Percentiles rank a stretch among this genome's conserved stretches.
These are phyloP conservation scores for Hormiphora californensis DNA, from an alignment of 37 sponge, comb jelly and placozoan genomes.

Conservation along the genomic window DNA sequence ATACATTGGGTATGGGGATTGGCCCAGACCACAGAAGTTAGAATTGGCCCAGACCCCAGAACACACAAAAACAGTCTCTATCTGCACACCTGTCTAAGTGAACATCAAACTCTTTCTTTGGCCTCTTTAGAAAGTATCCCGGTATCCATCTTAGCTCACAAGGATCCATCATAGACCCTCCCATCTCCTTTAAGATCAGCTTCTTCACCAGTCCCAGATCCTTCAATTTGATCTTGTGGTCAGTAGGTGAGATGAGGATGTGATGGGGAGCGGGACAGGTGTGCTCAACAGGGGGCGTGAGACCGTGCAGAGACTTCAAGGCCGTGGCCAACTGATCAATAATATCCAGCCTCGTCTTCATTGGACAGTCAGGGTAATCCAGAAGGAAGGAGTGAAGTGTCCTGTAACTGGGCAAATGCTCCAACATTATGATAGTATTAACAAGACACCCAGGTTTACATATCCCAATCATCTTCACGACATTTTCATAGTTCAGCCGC, in stretches of 20 bases:
- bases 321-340: conserved; percentile 10
- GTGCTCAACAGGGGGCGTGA: conserved; percentile 15
- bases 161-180: neutral
- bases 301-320: neutral
- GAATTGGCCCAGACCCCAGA: too few relatives aligned
- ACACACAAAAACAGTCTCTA: too few relatives aligned
- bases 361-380: neutral
- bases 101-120: too few relatives aligned
- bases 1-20: too few relatives aligned
- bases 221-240: neutral
- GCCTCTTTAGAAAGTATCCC: neutral
- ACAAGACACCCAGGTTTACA: neutral
- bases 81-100: too few relatives aligned
- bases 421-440: neutral
- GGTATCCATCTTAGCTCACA: conserved; percentile 42
- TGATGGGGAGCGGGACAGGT: conserved; percentile 40
- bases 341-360: neutral
- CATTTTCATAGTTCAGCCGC: too few relatives aligned
- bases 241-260: neutral
- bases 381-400: neutral
- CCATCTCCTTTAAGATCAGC: neutral
- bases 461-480: conserved; percentile 4
- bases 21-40: too few relatives aligned
- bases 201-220: conserved; percentile 5
- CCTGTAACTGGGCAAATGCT: too few relatives aligned